Evolutionary conservation across 2,888 invertebrate species (phyloP), one percentile per base, ranked within the genome.

Genomic region (Drosophila stalkeri): DNA sequence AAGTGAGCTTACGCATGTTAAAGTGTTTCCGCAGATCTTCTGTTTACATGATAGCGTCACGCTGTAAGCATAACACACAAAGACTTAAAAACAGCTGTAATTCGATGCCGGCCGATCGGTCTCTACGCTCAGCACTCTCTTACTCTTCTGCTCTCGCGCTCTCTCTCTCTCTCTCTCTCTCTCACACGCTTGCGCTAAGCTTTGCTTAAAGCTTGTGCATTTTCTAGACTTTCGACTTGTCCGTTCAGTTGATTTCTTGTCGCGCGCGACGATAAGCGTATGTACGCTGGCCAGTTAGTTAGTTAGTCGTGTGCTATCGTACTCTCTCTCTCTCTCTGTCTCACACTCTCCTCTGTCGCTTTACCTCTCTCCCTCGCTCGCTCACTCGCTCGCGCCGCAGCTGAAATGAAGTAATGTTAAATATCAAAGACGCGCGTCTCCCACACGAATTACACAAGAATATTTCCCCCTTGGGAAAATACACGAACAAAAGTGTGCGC

Each of bases 231-330:
- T 70, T 70, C 52, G 64, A 56, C 73, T 74, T 72, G 69, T 57
- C 31, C 33, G 78, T 63, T 82, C 68, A 86, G 82, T 85, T 82
- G 68, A 61, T 77, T 82, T 60, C 62, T 73, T 75, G 80, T 74
- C 82, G 86, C 62, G 68, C 73, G 70, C 78, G 67, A 69, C 76
- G 81, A 59, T 69, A 72, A 79, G 81, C 80, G 70, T 57, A 37
- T 69, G 49, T 75, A 27, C 27, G 46, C 44, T 27, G 31, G 33
- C 39, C 18, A 12, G 49, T 51, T 31, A 33, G n/a, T 49, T 49
- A 41, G 64, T 60, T 75, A 64, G 75, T 64, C 54, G 77, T 73
- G 60, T 59, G 72, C 63, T 37, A 60, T 78, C 70, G 64, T 72
- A 35, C 51, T 33, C 68, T 80, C 11, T 43, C 43, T 1, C 43